phyloP scores from a whole-genome alignment of 2,113 vertebrate species.

The Gasterosteus nipponicus region DNA sequence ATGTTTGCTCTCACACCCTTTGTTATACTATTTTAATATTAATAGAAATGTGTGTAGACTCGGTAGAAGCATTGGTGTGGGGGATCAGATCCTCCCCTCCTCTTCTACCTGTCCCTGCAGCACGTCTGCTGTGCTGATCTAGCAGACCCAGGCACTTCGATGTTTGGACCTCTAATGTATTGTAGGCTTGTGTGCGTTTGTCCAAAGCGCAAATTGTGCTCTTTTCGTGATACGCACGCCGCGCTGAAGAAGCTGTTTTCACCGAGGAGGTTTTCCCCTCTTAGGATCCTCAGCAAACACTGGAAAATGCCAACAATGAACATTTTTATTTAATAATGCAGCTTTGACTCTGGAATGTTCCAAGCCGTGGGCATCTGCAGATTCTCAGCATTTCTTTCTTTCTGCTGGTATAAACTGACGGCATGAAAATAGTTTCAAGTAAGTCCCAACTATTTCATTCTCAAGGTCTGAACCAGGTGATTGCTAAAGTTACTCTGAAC shows the following conservation, averaged over 20 bases:
- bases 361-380: constrained; percentile 19
- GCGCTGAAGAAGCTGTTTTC: constrained; percentile 41
- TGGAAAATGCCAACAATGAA: constrained; percentile 49
- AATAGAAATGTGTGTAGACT: constrained; percentile 32
- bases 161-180: constrained; percentile 50
- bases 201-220: constrained; percentile 66
- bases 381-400: constrained; percentile 10
- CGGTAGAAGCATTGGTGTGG: constrained; percentile 9
- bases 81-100: constrained; percentile 27
- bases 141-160: constrained; percentile 49
- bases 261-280: constrained; percentile 28
- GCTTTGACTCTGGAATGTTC: constrained; percentile 34
- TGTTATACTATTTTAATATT: constrained; percentile 30
- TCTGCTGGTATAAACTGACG: neutral
- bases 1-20: constrained; percentile 14
- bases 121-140: constrained; percentile 58
- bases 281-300: constrained; percentile 50
- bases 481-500: neutral
- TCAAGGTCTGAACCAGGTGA: neutral
- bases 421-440: neutral
- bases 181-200: constrained; percentile 47
- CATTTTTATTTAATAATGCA: constrained; percentile 21
- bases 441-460: neutral
- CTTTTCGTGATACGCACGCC: constrained; percentile 47
- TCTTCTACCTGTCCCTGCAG: constrained; percentile 55